Evolutionary conservation across 2,113 vertebrate genomes (phyloP).

Genomic region (Sphaerodactylus townsendi): DNA sequence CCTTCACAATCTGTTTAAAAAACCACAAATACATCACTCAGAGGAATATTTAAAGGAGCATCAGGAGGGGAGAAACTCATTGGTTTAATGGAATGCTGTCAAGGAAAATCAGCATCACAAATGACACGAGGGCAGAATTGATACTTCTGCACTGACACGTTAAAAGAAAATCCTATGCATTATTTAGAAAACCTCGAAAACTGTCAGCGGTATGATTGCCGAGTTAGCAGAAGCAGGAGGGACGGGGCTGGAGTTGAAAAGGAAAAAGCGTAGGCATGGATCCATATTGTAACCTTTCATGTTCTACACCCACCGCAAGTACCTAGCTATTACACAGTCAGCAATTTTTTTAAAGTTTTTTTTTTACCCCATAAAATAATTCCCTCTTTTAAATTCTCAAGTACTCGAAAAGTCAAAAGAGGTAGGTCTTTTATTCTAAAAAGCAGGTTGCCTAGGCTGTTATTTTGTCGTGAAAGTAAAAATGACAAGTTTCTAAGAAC

Average conservation of each 20-base stretch:
- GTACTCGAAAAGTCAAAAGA: constrained; percentile 68
- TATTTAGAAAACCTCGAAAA: constrained; percentile 85
- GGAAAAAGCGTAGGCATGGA: constrained; percentile 69
- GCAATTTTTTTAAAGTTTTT: constrained; percentile 73
- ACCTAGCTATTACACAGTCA: constrained; percentile 78
- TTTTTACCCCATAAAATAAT: constrained; percentile 9
- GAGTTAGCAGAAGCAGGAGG: constrained; percentile 84
- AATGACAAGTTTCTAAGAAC: constrained; percentile 59
- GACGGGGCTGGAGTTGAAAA: constrained; percentile 75
- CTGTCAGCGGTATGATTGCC: constrained; percentile 83
- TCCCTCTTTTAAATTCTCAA: constrained; percentile 73
- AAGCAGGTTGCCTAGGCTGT: constrained; percentile 60
- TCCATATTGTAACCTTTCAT: constrained; percentile 77
- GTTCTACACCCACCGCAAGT: constrained; percentile 73
- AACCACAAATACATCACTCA: constrained; percentile 76
- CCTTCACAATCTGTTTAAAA: constrained; percentile 75
- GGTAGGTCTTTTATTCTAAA: constrained; percentile 66
- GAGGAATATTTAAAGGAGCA: constrained; percentile 78
- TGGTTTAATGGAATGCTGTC: constrained; percentile 89
- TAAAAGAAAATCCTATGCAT: constrained; percentile 87
- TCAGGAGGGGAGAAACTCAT: constrained; percentile 77
- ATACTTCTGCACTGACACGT: constrained; percentile 85
- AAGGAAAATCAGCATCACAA: constrained; percentile 83
- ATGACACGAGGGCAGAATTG: constrained; percentile 80
- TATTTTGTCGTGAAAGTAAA: constrained; percentile 68